Evolutionary conservation across 1,140 invertebrate genomes (phyloP), one percentile per base, ranked within the genome.

Genomic region (Phocides pigmalion): DNA sequence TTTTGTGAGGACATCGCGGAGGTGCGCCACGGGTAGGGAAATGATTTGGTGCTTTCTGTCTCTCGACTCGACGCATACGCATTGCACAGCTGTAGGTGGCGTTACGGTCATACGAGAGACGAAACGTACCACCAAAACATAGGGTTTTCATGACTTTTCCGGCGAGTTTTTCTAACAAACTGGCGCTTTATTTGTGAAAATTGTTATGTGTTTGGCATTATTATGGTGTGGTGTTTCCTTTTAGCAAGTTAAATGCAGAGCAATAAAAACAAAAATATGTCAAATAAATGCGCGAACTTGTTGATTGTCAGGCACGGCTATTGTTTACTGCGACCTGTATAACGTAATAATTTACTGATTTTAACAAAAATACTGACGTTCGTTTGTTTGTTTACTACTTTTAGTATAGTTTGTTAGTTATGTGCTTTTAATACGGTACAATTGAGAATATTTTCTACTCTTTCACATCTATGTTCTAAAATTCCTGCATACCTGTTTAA

Each of bases 11-110:
- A 92, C 86, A 92, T 90, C 79, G 79, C 82, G 77, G 87, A 87
- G 87, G 84, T 90, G 89, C 89, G 90, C 90, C 89, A 91, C 90
- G 90, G 89, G 78, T 91, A 87, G 89, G 90, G 90, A 92, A 92
- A 92, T 92, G 90, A 91, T 89, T 91, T 91, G 90, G 88, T 87
- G 88, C 88, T 90, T 92, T 91, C 90, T 81, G 90, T 91, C 68
- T 78, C 73, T 88, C 82, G 90, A 92, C 90, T 88, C 82, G 90
- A 92, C 90, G 90, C 90, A 91, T 79, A 92, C 90, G 90, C 90
- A 91, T 72, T 76, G 82, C 79, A 80, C 87, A 90, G 89, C 88
- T 91, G 82, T 91, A 91, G 90, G 90, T 91, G 90, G 90, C 90
- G 90, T 90, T 91, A 86, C 82, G 79, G 87, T 85, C 87, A 87